These are phyloP conservation scores for Himalopsyche anomala DNA, from an alignment of 2,888 invertebrate species.

Conservation along the genomic window DNA sequence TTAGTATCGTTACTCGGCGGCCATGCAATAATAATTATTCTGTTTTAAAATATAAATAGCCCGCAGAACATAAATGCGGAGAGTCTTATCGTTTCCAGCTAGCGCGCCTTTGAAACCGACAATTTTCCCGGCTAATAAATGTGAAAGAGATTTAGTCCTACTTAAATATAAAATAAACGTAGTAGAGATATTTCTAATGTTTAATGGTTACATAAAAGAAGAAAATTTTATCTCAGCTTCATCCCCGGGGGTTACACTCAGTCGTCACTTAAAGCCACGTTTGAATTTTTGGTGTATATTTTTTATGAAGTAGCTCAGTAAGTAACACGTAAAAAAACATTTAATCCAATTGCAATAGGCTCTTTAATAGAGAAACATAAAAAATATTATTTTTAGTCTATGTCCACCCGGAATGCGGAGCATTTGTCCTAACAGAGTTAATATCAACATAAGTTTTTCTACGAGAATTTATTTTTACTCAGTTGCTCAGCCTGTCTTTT, in stretches of 20 bases:
- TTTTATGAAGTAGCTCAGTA: background rate
- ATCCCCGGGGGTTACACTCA: background rate
- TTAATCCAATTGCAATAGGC: background rate
- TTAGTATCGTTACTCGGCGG: background rate
- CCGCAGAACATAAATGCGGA: background rate
- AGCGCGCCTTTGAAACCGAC: background rate
- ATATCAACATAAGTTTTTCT: no score
- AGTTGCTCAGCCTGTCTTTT: no score
- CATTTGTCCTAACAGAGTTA: no score
- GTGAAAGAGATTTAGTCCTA: constrained; percentile 3
- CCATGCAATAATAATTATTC: constrained; percentile 16
- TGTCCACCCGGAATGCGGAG: no score
- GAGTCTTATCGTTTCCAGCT: background rate
- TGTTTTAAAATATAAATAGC: constrained; percentile 29
- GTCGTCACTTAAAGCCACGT: background rate
- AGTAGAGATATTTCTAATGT: constrained; percentile 11
- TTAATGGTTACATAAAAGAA: constrained; percentile 26
- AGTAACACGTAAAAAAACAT: background rate
- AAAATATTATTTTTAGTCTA: no score
- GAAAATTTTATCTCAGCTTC: constrained; percentile 1
- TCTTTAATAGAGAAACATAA: no score
- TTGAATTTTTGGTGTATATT: background rate
- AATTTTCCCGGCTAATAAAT: constrained; percentile 2
- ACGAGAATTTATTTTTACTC: no score
- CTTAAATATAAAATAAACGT: constrained; percentile 30